Conservation (phyloP, 2,113 vertebrate species). For the Agelaius tricolor region DNA sequence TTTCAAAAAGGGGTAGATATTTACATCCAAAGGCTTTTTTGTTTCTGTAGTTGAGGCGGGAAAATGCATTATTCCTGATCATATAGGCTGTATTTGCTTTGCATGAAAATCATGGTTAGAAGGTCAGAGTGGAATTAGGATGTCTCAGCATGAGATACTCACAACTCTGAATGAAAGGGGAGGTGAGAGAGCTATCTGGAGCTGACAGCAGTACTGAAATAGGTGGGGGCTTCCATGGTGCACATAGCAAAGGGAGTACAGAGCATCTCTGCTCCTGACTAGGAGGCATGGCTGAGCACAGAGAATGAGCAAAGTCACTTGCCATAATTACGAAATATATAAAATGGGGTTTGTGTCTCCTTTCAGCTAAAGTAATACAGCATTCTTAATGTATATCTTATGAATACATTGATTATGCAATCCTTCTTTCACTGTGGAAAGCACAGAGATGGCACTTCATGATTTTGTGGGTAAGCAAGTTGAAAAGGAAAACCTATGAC, state of each 20-base stretch:
- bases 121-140: background rate
- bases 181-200: background rate
- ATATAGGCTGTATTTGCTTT: background rate
- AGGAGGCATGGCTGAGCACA: constrained; percentile 9
- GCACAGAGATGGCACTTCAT: background rate
- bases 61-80: background rate
- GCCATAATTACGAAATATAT: background rate
- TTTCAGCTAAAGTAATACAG: constrained; percentile 5
- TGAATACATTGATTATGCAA: background rate
- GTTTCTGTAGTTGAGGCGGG: background rate
- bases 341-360: background rate
- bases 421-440: background rate
- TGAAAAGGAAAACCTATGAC: background rate
- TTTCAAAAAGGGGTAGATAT: background rate
- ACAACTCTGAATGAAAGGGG: background rate
- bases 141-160: background rate
- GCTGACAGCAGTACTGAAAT: background rate
- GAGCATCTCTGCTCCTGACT: background rate
- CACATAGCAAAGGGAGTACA: background rate
- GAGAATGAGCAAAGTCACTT: background rate
- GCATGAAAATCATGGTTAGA: background rate
- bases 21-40: background rate
- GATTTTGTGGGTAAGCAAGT: background rate
- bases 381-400: background rate
- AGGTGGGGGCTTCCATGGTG: background rate